phyloP scores from a whole-genome alignment of 2,797 vertebrate species.

The Oreonectes daqikongensis region DNA sequence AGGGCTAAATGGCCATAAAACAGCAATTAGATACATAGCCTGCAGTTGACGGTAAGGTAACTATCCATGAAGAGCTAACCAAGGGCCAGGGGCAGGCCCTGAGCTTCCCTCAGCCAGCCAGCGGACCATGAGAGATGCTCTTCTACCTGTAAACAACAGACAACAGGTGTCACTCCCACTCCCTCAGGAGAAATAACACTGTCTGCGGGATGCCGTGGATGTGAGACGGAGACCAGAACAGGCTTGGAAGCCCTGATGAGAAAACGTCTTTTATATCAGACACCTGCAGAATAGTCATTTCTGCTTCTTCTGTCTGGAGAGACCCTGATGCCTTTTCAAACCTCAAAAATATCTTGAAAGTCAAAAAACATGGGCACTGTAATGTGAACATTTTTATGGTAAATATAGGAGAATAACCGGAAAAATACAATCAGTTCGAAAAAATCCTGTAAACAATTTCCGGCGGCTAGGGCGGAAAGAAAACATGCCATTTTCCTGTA shows the following conservation, averaged over 20 bases:
- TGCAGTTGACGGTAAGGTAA: slow-evolving; percentile 35
- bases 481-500: too few relatives aligned
- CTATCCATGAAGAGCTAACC: slow-evolving; percentile 46
- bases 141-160: slow-evolving; percentile 40
- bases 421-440: too few relatives aligned
- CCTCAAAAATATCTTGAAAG: slow-evolving; percentile 15
- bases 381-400: background rate
- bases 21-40: slow-evolving; percentile 43
- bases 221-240: slow-evolving; percentile 11
- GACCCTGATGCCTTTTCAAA: slow-evolving; percentile 7
- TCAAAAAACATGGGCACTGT: background rate
- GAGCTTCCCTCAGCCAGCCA: slow-evolving; percentile 37
- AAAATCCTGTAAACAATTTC: too few relatives aligned
- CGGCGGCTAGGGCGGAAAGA: too few relatives aligned
- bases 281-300: slow-evolving; percentile 32
- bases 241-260: slow-evolving; percentile 20
- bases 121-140: slow-evolving; percentile 12
- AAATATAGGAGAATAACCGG: background rate
- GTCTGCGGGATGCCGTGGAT: background rate
- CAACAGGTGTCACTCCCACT: slow-evolving; percentile 41
- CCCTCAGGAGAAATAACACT: slow-evolving; percentile 14
- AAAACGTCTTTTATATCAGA: slow-evolving; percentile 30
- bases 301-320: background rate
- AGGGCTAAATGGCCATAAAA: slow-evolving; percentile 47
- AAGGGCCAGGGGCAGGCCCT: slow-evolving; percentile 37